These are phyloP conservation scores for Chrysochloris asiatica DNA, from an alignment of 2,113 vertebrate species.

Conservation along the genomic window DNA sequence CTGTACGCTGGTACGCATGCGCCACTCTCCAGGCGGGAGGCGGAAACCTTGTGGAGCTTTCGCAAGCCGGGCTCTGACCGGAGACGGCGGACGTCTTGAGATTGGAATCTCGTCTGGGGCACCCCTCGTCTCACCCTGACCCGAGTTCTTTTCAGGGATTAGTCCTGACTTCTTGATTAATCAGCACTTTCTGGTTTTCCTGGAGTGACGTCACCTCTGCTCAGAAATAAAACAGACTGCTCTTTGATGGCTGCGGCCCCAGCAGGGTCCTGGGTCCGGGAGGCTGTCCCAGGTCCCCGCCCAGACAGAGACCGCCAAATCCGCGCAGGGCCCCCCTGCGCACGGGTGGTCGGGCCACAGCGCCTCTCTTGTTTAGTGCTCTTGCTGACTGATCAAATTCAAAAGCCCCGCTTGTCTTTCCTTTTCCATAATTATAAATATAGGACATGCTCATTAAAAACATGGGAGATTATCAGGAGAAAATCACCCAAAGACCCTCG, in stretches of 20 bases:
- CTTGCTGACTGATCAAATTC: background rate
- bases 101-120: background rate
- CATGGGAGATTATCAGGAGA: background rate
- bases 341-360: background rate
- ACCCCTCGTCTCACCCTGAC: background rate
- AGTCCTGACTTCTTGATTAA: slow-evolving; percentile 34
- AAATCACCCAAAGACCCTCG: background rate
- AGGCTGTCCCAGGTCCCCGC: background rate
- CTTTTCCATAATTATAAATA: background rate
- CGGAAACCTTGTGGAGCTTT: background rate
- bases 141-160: background rate
- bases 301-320: background rate
- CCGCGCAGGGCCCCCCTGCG: too few relatives aligned
- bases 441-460: background rate
- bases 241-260: background rate
- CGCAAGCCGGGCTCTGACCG: rapidly evolving
- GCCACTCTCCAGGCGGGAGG: rapidly evolving
- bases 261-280: background rate
- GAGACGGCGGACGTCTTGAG: background rate
- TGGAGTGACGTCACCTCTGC: background rate
- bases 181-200: slow-evolving; percentile 39
- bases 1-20: background rate
- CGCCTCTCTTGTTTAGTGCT: background rate
- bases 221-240: background rate
- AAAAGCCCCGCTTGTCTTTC: background rate